Evolutionary conservation across 2,797 vertebrate genomes (phyloP).

Genomic region (Esox masquinongy): DNA sequence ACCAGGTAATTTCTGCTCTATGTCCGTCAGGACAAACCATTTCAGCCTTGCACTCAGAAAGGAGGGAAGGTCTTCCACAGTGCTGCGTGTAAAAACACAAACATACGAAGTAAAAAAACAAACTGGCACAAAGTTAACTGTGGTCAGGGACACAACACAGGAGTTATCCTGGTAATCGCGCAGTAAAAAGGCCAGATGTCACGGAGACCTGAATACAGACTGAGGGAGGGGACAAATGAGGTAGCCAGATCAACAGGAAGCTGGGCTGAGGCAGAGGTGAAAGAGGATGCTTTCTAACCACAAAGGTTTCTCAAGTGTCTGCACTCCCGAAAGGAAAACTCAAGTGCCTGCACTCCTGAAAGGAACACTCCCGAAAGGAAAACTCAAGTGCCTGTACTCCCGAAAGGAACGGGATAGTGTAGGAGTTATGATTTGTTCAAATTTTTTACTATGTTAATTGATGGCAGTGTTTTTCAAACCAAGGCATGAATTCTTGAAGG

Average conservation of each 20-base stretch:
- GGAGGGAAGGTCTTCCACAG: neutral
- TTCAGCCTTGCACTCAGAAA: neutral
- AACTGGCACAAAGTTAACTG: neutral
- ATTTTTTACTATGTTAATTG: no score
- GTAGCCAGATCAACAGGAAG: constrained; percentile 61
- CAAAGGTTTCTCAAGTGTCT: constrained; percentile 27
- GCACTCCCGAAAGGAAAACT: no score
- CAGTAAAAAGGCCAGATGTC: constrained; percentile 25
- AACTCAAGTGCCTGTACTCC: no score
- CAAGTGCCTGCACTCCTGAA: no score
- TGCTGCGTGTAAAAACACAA: neutral
- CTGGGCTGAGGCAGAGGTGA: constrained; percentile 32
- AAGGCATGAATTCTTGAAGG: no score
- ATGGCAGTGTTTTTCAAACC: no score
- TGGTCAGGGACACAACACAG: neutral
- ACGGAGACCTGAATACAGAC: constrained; percentile 33
- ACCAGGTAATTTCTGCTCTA: neutral
- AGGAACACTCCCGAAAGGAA: no score
- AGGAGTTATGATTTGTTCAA: no score
- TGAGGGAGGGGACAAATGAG: constrained; percentile 26
- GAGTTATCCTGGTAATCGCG: constrained; percentile 8
- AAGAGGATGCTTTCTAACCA: constrained; percentile 32
- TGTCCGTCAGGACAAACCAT: neutral
- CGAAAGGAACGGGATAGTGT: no score
- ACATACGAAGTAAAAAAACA: neutral